Percentiles rank a stretch among this genome's conserved stretches.
Conservation (phyloP, 2,113 vertebrate genomes). For the Aldabrachelys gigantea region DNA sequence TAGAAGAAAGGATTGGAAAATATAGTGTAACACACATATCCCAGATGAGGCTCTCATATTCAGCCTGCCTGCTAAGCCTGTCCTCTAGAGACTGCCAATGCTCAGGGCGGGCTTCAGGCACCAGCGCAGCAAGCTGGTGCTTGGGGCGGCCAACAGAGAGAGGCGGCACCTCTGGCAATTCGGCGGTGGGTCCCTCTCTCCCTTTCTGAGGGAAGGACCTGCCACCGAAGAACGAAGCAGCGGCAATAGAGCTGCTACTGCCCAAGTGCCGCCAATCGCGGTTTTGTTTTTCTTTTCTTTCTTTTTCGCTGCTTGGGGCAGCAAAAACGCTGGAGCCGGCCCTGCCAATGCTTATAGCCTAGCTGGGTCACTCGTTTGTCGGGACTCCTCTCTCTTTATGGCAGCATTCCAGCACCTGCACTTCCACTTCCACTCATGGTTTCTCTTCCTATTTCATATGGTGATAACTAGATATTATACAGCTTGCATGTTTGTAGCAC, state of each 20-base stretch:
- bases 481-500: not conserved
- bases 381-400: not conserved
- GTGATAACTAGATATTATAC: not conserved
- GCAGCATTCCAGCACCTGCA: not conserved
- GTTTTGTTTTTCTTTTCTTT: too few relatives aligned
- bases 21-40: rapidly evolving
- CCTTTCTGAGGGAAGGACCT: too few relatives aligned
- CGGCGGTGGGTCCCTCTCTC: too few relatives aligned
- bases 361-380: not conserved
- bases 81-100: not conserved
- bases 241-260: too few relatives aligned
- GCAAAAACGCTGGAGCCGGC: too few relatives aligned
- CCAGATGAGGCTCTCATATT: not conserved
- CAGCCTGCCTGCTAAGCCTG: not conserved
- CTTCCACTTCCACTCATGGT: not conserved
- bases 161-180: too few relatives aligned
- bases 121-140: too few relatives aligned
- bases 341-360: not conserved
- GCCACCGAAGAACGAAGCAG: too few relatives aligned
- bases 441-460: not conserved
- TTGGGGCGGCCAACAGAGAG: too few relatives aligned
- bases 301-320: too few relatives aligned
- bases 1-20: not conserved
- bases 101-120: not conserved
- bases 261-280: too few relatives aligned